Evolutionary conservation across 1,140 invertebrate genomes (phyloP), one percentile per base, ranked within the genome.

Genomic region (Drosophila sturtevanti): DNA sequence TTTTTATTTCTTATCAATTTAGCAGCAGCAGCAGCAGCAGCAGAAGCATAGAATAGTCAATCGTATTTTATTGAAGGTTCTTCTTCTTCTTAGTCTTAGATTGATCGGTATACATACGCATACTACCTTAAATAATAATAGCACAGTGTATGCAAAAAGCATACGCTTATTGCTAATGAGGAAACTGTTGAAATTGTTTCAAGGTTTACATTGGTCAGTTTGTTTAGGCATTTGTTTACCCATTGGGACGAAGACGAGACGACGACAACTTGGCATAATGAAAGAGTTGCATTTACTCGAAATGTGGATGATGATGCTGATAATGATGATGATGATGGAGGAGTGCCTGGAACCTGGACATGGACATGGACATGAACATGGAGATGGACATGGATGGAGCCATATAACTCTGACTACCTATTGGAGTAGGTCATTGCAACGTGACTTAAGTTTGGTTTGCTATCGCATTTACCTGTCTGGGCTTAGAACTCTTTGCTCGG

Each of bases 141-240:
- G 22, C 24, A 60, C 58, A 60, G 58, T 60, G 18, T 60, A 12
- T 24, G 58, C 27, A n/a, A 60, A 60, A 60, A 60, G 58, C 22
- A 41, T 60, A 35, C 18, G 58, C 16, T 22, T 37, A 56, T 69
- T 79, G 67, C 79, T 87, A 89, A 87, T 87, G 77, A 87, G 84
- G 84, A 87, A 87, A 84, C 77, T 69, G 86, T 73, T 89, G 82
- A 48, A 84, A 89, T 87, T 89, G 84, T 87, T 87, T 87, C 77
- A 89, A 79, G 84, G 84, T 87, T 89, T 87, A 72, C 79, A 64
- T 79, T 70, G 84, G 71, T 58, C 55, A 82, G 82, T 87, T 89
- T 87, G 75, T 65, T 82, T 89, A 82, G 75, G 81, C 51, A 41
- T 60, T 70, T 87, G 76, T 87, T 87, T 86, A 63, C 79, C 63